These are phyloP conservation scores for Strix uralensis DNA, from an alignment of 2,113 vertebrate genomes.

Conservation along the genomic window DNA sequence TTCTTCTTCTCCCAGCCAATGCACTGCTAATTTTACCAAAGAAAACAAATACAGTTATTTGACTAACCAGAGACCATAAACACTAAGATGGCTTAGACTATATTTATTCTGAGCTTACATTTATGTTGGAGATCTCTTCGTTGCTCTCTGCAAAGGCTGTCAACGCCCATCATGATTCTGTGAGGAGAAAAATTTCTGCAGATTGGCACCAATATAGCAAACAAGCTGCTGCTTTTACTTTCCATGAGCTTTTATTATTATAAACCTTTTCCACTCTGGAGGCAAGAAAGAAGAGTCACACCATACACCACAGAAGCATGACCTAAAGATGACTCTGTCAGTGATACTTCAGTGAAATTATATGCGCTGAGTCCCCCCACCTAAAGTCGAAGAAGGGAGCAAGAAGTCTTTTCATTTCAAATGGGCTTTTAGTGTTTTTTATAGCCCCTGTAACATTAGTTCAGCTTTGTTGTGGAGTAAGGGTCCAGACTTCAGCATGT, in stretches of 20 bases:
- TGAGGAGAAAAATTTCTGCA: constrained; percentile 5
- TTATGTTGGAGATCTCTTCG: neutral
- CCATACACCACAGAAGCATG: no score
- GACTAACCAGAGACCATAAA: neutral
- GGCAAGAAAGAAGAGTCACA: neutral
- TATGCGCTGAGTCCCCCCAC: no score
- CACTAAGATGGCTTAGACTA: neutral
- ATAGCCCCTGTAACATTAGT: neutral
- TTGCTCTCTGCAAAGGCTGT: constrained; percentile 9
- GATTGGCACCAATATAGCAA: neutral
- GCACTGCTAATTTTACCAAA: neutral
- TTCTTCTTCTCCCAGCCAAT: neutral
- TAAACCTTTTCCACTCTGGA: neutral
- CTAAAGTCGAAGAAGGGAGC: neutral
- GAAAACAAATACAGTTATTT: neutral
- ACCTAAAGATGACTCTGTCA: neutral
- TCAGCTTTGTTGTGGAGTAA: neutral
- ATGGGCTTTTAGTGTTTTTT: neutral
- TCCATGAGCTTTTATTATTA: neutral
- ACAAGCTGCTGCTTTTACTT: neutral
- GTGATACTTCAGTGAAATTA: neutral
- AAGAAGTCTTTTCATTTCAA: neutral
- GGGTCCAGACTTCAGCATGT: neutral
- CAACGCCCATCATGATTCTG: neutral
- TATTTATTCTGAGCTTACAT: neutral